Evolutionary conservation across 1,140 invertebrate species (phyloP).

Genomic region (Drosophila sproati): DNA sequence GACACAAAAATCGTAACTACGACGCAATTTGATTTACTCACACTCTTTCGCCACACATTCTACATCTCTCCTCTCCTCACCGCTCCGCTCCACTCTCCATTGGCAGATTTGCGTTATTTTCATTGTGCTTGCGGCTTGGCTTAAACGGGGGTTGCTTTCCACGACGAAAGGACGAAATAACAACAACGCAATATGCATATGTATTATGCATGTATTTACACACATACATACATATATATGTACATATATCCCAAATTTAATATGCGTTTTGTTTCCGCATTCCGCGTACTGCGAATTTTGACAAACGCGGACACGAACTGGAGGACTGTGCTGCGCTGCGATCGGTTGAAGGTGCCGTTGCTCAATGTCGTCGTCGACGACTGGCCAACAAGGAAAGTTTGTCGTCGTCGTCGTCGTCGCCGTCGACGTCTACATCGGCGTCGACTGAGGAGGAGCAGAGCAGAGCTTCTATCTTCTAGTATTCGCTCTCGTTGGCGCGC

Average conservation of each 20-base stretch:
- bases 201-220: background rate
- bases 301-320: constrained; percentile 22
- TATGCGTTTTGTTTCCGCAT: constrained; percentile 15
- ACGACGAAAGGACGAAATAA: constrained; percentile 28
- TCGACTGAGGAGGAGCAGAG: constrained; percentile 19
- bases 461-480: constrained; percentile 57
- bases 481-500: constrained; percentile 27
- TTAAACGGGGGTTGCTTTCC: constrained; percentile 45
- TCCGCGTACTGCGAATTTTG: constrained; percentile 4
- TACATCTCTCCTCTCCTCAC: constrained; percentile 15
- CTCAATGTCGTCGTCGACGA: constrained; percentile 69
- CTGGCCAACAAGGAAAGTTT: constrained; percentile 75
- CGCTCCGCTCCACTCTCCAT: too few relatives aligned
- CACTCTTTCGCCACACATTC: constrained; percentile 44
- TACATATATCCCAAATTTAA: constrained; percentile 18
- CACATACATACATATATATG: background rate
- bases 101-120: constrained; percentile 42
- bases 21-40: constrained; percentile 83
- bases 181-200: constrained; percentile 31
- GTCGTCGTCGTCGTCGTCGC: constrained; percentile 36
- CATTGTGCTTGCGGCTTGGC: constrained; percentile 28
- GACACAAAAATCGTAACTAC: constrained; percentile 63
- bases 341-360: constrained; percentile 80
- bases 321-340: constrained; percentile 52
- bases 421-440: constrained; percentile 24